Conservation (phyloP, 2,797 vertebrate species). For the Ammospiza maritima region DNA sequence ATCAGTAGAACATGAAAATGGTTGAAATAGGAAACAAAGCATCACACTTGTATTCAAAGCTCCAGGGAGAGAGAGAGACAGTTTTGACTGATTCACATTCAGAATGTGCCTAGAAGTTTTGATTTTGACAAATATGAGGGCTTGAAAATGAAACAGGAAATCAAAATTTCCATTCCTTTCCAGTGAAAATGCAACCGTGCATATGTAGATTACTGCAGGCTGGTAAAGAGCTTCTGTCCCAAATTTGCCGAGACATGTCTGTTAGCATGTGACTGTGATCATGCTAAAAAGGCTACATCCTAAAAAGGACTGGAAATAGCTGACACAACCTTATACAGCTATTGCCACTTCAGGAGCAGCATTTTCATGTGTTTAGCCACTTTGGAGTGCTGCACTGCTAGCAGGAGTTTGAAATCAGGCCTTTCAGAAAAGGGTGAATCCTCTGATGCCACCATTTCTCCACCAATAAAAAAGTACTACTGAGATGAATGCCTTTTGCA, state of each 20-base stretch:
- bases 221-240: neutral
- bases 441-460: neutral
- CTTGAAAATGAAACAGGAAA: neutral
- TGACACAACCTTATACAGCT: neutral
- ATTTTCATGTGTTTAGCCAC: neutral
- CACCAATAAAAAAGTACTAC: neutral
- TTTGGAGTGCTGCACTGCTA: neutral
- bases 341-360: neutral
- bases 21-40: neutral
- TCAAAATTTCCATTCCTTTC: neutral
- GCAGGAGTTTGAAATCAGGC: neutral
- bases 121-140: neutral
- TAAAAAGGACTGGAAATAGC: neutral
- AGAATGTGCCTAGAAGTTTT: neutral
- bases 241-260: neutral
- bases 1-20: neutral
- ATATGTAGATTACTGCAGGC: neutral
- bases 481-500: neutral
- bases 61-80: fast-evolving
- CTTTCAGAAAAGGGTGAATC: neutral
- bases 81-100: neutral
- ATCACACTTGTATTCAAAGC: neutral
- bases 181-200: neutral
- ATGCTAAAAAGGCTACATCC: neutral
- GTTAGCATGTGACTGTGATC: neutral